Conservation (phyloP, 1,140 invertebrate genomes). For the Hylaeus anthracinus region DNA sequence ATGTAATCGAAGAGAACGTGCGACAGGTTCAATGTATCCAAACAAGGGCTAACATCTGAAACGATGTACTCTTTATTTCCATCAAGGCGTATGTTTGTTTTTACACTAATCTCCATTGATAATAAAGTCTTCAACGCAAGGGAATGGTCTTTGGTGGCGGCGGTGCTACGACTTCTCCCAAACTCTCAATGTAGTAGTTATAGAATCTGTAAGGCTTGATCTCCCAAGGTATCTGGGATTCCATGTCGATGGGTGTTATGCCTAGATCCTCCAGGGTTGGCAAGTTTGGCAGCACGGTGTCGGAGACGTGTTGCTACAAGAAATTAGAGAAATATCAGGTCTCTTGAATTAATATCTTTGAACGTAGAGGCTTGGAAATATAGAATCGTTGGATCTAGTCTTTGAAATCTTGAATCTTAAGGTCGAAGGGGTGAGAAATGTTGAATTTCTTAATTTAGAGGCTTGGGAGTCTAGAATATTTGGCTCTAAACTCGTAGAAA, state of each 20-base stretch:
- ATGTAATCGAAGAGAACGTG: background rate
- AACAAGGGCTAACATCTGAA: background rate
- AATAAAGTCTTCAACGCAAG: constrained; percentile 12
- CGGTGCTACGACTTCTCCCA: constrained; percentile 86
- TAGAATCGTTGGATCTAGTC: no score
- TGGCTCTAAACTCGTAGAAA: no score
- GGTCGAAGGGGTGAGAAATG: no score
- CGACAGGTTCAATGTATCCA: background rate
- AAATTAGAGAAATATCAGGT: constrained; percentile 46
- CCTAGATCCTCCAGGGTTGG: constrained; percentile 95
- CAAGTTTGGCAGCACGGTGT: constrained; percentile 84
- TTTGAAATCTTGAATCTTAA: no score
- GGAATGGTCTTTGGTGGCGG: constrained; percentile 31
- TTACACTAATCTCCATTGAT: constrained; percentile 24
- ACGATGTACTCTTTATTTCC: constrained; percentile 41
- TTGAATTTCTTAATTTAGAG: no score
- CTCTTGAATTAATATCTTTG: background rate
- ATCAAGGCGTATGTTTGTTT: constrained; percentile 15
- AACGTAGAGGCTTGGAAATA: no score
- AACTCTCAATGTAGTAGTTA: constrained; percentile 86
- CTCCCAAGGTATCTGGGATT: constrained; percentile 90
- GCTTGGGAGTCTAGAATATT: no score
- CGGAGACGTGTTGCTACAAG: constrained; percentile 88
- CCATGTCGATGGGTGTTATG: constrained; percentile 87
- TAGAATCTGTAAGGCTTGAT: constrained; percentile 84